Evolutionary conservation across 2,888 invertebrate genomes (phyloP).

Genomic region (Itoplectis maculator): DNA sequence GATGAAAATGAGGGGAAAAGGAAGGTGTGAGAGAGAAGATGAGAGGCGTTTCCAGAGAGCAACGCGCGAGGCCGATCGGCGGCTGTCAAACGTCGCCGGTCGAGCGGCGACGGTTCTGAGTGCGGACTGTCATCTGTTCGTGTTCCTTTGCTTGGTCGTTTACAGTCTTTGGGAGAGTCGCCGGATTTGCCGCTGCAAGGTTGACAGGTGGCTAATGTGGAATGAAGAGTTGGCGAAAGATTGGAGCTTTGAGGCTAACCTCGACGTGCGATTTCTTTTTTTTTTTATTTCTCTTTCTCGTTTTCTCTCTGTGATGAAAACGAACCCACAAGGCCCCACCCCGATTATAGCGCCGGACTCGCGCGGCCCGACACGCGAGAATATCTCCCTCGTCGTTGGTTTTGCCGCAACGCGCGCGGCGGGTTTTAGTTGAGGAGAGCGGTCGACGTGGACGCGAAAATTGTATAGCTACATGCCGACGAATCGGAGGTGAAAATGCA

Average conservation of each 20-base stretch:
- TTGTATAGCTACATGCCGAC: too few relatives aligned
- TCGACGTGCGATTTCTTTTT: conserved; percentile 7
- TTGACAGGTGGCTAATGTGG: conserved; percentile 51
- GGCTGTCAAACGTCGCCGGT: conserved; percentile 52
- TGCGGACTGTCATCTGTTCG: too few relatives aligned
- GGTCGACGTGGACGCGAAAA: too few relatives aligned
- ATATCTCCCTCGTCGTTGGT: too few relatives aligned
- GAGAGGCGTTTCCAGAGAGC: conserved; percentile 54
- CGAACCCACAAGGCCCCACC: conserved; percentile 58
- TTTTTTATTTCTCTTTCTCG: neutral
- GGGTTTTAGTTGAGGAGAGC: too few relatives aligned
- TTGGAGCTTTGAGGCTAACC: neutral
- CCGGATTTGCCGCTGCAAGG: neutral
- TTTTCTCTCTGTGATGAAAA: conserved; percentile 15
- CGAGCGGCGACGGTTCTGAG: too few relatives aligned
- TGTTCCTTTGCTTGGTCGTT: too few relatives aligned
- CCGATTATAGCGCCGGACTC: too few relatives aligned
- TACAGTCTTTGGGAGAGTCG: neutral
- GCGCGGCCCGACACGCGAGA: too few relatives aligned
- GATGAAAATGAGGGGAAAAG: too few relatives aligned
- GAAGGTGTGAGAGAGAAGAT: conserved; percentile 11
- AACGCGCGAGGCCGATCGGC: conserved; percentile 16
- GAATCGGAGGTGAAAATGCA: too few relatives aligned
- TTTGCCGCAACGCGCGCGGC: too few relatives aligned
- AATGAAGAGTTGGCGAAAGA: neutral